Conservation (phyloP, 2,888 invertebrate genomes). For the Tetrapedia diversipes region DNA sequence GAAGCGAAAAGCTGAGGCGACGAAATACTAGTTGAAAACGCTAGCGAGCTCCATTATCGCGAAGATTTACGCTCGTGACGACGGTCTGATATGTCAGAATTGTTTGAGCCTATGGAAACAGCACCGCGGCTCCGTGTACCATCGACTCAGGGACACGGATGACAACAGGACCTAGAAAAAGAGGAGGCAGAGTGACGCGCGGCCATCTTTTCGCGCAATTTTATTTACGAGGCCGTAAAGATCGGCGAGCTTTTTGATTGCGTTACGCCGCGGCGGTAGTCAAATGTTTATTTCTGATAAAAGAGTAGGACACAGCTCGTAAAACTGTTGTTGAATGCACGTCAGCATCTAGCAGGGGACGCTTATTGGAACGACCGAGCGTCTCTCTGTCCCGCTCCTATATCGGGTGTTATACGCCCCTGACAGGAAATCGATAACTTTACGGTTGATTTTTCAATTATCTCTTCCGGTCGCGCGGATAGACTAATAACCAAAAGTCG, state of each 20-base stretch:
- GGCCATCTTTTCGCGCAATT: slow-evolving; percentile 58
- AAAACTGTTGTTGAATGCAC: slow-evolving; percentile 42
- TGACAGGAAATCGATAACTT: slow-evolving; percentile 34
- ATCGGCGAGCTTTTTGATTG: slow-evolving; percentile 69
- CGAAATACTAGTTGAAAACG: too few relatives aligned
- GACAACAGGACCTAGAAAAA: too few relatives aligned
- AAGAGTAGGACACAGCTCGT: slow-evolving; percentile 55
- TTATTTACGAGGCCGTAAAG: slow-evolving; percentile 75
- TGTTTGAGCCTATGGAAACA: slow-evolving; percentile 27
- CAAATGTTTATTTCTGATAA: slow-evolving; percentile 78
- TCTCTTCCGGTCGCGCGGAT: slow-evolving; percentile 6
- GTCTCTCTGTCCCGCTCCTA: neutral
- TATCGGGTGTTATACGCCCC: slow-evolving; percentile 12
- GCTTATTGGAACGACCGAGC: neutral
- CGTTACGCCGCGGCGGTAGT: slow-evolving; percentile 56
- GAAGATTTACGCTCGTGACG: slow-evolving; percentile 40
- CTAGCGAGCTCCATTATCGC: slow-evolving; percentile 28
- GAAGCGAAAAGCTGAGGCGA: neutral
- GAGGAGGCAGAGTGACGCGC: too few relatives aligned
- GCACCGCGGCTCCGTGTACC: slow-evolving; percentile 21
- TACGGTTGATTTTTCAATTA: slow-evolving; percentile 43
- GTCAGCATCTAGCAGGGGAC: slow-evolving; percentile 12
- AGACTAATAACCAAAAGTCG: slow-evolving; percentile 38
- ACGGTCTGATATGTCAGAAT: slow-evolving; percentile 33
- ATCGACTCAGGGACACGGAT: slow-evolving; percentile 1